Percentiles rank a stretch among this genome's conserved stretches.
phyloP scores from a whole-genome alignment of 2,797 vertebrate species.

The Arnoldichthys spilopterus region DNA sequence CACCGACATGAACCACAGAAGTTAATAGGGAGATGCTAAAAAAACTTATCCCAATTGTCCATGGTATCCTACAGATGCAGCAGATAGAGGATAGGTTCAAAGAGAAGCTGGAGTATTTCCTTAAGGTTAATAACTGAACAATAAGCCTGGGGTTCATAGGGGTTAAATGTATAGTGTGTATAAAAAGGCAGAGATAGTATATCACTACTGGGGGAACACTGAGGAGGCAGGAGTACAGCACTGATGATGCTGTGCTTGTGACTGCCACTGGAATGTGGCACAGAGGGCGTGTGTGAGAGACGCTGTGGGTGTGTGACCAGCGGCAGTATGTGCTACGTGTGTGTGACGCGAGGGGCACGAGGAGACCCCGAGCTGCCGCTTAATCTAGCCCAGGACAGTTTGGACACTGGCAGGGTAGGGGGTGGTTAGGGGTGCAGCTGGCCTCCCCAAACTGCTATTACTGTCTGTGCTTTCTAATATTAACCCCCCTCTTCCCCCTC shows the following conservation, averaged over 20 bases:
- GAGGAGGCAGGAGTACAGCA: slow-evolving; percentile 42
- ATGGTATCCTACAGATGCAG: not conserved
- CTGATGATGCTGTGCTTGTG: slow-evolving; percentile 74
- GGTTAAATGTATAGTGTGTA: not conserved
- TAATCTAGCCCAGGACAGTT: slow-evolving; percentile 64
- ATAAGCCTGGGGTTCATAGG: not conserved
- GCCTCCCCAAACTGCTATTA: slow-evolving; percentile 39
- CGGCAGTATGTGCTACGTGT: slow-evolving; percentile 54
- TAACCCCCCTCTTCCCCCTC: slow-evolving; percentile 58
- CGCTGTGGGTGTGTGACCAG: slow-evolving; percentile 61
- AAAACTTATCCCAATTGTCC: too few species aligned
- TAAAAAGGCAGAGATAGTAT: not conserved
- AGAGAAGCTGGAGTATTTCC: not conserved
- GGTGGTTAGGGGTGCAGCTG: not conserved
- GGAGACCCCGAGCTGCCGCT: slow-evolving; percentile 63
- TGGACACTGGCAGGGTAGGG: slow-evolving; percentile 22
- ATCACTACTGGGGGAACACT: not conserved
- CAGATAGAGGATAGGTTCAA: not conserved
- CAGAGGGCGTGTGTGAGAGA: slow-evolving; percentile 60
- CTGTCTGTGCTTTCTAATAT: slow-evolving; percentile 79
- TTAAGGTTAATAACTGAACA: not conserved
- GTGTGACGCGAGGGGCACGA: slow-evolving; percentile 59
- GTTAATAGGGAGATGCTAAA: too few species aligned
- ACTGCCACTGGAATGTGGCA: slow-evolving; percentile 61
- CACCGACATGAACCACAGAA: too few species aligned